Evolutionary conservation across 2,113 vertebrate genomes (phyloP).

Genomic region (Macroglossus sobrinus): DNA sequence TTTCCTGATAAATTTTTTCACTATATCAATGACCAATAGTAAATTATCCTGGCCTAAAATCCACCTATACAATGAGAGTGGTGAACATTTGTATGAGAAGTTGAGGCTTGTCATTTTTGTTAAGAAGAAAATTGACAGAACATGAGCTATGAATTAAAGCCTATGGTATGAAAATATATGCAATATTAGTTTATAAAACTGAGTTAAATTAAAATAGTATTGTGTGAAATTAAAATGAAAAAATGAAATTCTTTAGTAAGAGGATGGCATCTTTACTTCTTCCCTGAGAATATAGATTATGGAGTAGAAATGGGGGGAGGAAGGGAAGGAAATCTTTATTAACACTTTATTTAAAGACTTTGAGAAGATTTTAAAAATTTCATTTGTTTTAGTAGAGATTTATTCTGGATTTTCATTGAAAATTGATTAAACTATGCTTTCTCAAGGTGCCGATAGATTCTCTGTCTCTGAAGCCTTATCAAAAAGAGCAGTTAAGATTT

Average conservation of each 20-base stretch:
- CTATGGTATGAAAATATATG: neutral
- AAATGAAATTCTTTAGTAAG: conserved; percentile 84
- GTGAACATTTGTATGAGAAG: neutral
- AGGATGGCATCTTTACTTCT: conserved; percentile 85
- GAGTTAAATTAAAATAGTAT: neutral
- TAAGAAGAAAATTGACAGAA: neutral
- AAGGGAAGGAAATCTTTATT: neutral
- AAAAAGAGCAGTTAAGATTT: neutral
- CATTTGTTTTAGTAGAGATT: conserved; percentile 42
- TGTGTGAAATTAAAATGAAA: neutral
- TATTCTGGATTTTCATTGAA: neutral
- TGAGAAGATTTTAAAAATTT: neutral
- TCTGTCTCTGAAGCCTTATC: neutral
- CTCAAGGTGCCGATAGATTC: neutral
- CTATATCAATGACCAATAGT: neutral
- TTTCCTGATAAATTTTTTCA: neutral
- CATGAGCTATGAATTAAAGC: neutral
- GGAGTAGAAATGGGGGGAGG: conserved; percentile 35
- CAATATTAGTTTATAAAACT: neutral
- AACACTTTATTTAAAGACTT: conserved; percentile 10
- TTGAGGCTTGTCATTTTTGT: neutral
- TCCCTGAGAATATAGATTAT: conserved; percentile 81
- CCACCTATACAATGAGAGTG: too few relatives aligned
- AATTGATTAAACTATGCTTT: neutral
- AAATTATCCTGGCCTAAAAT: neutral